Conservation (phyloP, 2,888 invertebrate species). For the Criorhina ranunculi region DNA sequence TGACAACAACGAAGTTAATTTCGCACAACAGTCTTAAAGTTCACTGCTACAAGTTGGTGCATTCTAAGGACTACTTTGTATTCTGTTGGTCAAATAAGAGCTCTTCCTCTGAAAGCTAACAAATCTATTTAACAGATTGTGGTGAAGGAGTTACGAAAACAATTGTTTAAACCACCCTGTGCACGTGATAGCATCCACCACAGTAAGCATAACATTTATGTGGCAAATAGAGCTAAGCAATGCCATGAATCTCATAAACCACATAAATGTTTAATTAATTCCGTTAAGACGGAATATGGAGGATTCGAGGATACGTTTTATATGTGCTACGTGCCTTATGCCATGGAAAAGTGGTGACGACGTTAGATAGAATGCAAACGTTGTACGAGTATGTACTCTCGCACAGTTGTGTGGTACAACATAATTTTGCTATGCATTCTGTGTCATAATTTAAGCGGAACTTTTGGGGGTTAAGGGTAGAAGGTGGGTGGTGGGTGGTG, state of each 20-base stretch:
- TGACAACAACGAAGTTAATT: background rate
- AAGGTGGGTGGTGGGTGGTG: background rate
- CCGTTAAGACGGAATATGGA: conserved; percentile 50
- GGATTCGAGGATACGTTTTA: conserved; percentile 47
- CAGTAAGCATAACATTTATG: conserved; percentile 40
- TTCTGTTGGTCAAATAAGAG: no score
- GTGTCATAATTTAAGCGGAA: conserved; percentile 24
- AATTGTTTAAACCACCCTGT: conserved; percentile 19
- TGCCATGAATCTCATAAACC: conserved; percentile 62
- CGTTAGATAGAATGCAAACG: background rate
- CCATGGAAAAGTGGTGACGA: background rate
- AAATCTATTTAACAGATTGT: background rate
- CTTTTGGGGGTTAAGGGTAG: conserved; percentile 1
- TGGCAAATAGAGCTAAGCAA: conserved; percentile 32
- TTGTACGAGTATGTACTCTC: background rate
- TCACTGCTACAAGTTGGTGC: no score
- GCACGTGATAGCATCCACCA: conserved; percentile 18
- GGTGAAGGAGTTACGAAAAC: background rate
- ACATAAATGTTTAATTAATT: conserved; percentile 72
- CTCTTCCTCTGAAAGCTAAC: no score
- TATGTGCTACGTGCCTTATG: conserved; percentile 34
- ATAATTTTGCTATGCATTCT: conserved; percentile 6
- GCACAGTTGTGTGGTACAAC: background rate
- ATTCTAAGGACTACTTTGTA: no score
- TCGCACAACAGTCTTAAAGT: no score